These are phyloP conservation scores for Ormyrus nitidulus DNA, from an alignment of 2,888 invertebrate species.

Conservation along the genomic window DNA sequence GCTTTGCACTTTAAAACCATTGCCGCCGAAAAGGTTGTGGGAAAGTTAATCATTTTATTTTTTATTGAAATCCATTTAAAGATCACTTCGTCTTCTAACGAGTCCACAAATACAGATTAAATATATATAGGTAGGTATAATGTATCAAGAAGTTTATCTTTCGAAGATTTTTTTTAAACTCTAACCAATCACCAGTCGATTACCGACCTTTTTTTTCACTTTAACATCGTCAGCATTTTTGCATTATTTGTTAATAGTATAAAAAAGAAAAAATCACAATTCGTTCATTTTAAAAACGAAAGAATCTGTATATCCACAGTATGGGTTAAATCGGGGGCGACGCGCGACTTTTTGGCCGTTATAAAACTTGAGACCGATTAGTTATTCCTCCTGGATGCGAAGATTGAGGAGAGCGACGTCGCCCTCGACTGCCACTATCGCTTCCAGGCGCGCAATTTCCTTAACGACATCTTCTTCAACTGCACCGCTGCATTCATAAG, in stretches of 20 bases:
- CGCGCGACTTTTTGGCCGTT: constrained; percentile 35
- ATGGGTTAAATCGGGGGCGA: constrained; percentile 44
- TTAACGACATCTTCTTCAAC: constrained; percentile 86
- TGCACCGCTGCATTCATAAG: constrained; percentile 85
- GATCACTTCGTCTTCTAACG: constrained; percentile 13
- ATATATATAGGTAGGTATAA: constrained; percentile 3
- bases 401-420: constrained; percentile 70
- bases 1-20: constrained; percentile 16
- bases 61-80: constrained; percentile 22
- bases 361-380: constrained; percentile 29
- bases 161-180: constrained; percentile 24
- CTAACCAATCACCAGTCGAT: constrained; percentile 14
- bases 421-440: constrained; percentile 78
- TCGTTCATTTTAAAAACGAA: constrained; percentile 18
- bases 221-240: constrained; percentile 16
- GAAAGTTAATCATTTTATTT: background rate
- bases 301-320: constrained; percentile 16
- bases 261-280: constrained; percentile 49
- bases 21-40: background rate
- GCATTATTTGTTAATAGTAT: constrained; percentile 41
- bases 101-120: constrained; percentile 27
- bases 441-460: constrained; percentile 88
- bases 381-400: constrained; percentile 65
- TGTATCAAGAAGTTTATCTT: constrained; percentile 18
- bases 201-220: constrained; percentile 12